Percentiles rank a stretch among this genome's conserved stretches.
These are phyloP conservation scores for Odontophorus gujanensis DNA, from an alignment of 2,113 vertebrate species.

Conservation along the genomic window DNA sequence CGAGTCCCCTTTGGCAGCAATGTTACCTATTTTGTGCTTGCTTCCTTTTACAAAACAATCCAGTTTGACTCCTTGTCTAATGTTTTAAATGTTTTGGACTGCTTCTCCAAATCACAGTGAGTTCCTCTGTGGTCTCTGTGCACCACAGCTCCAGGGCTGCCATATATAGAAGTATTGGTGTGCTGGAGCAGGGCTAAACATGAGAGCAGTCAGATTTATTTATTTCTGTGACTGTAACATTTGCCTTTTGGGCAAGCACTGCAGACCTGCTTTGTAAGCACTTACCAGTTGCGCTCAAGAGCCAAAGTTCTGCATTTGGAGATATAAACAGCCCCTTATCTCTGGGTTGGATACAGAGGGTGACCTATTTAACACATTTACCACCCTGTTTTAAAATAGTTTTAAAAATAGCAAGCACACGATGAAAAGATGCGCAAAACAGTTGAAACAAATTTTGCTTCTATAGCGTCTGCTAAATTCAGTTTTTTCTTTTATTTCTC, in stretches of 20 bases:
- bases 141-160: slow-evolving; percentile 32
- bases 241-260: slow-evolving; percentile 28
- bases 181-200: not conserved
- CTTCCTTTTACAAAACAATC: not conserved
- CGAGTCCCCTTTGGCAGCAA: not conserved
- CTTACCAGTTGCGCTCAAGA: slow-evolving; percentile 46
- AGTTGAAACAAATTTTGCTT: slow-evolving; percentile 13
- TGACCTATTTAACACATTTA: slow-evolving; percentile 52
- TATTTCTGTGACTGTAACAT: slow-evolving; percentile 31
- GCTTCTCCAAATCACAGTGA: not conserved
- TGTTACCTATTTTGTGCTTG: not conserved
- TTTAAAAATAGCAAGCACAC: not conserved
- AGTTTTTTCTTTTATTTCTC: not conserved
- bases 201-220: slow-evolving; percentile 51
- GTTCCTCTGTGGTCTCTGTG: not conserved
- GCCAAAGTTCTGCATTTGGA: slow-evolving; percentile 36
- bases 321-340: slow-evolving; percentile 48
- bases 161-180: slow-evolving; percentile 36
- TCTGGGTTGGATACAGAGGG: slow-evolving; percentile 33
- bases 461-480: slow-evolving; percentile 20
- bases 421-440: not conserved
- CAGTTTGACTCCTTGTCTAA: not conserved
- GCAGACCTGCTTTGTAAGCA: slow-evolving; percentile 34
- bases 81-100: not conserved
- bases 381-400: not conserved